Conservation (phyloP, 35 echinoderm and acorn worm species). For the Anneissia japonica region DNA sequence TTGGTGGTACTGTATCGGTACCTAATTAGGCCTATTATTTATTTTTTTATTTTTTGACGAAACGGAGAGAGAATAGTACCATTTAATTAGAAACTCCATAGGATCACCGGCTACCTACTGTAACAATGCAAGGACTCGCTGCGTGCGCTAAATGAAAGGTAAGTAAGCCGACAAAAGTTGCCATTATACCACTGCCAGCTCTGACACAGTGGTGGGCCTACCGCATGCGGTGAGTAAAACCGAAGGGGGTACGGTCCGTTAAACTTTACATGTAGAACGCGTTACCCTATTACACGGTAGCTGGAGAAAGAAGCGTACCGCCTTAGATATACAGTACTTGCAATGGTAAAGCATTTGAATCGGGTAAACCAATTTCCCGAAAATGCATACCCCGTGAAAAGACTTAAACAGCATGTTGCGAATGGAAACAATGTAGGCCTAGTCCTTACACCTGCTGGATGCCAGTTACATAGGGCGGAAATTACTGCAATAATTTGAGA, state of each 20-base stretch:
- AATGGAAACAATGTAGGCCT: too few relatives aligned
- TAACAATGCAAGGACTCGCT: neutral
- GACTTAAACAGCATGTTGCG: neutral
- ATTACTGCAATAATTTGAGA: too few relatives aligned
- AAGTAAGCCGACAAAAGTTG: neutral
- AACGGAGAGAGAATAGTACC: too few relatives aligned
- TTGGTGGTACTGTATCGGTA: too few relatives aligned
- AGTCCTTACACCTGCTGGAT: too few relatives aligned
- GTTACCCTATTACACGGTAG: neutral
- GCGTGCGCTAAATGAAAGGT: neutral
- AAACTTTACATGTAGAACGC: neutral
- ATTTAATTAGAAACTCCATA: neutral
- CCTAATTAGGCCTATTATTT: too few relatives aligned
- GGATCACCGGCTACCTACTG: neutral
- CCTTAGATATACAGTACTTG: neutral
- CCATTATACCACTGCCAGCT: neutral
- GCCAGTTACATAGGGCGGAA: too few relatives aligned
- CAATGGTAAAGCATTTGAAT: neutral
- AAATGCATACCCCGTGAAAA: neutral
- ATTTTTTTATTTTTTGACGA: too few relatives aligned
- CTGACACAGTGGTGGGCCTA: neutral
- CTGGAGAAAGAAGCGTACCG: neutral
- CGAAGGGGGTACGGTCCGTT: neutral
- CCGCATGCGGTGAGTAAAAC: neutral
- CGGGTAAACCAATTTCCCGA: neutral